A percentile compares a stretch with the other conserved stretches of the same genome.
Evolutionary conservation across 2,888 invertebrate species (phyloP).

Genomic region (Polyommatus icarus): DNA sequence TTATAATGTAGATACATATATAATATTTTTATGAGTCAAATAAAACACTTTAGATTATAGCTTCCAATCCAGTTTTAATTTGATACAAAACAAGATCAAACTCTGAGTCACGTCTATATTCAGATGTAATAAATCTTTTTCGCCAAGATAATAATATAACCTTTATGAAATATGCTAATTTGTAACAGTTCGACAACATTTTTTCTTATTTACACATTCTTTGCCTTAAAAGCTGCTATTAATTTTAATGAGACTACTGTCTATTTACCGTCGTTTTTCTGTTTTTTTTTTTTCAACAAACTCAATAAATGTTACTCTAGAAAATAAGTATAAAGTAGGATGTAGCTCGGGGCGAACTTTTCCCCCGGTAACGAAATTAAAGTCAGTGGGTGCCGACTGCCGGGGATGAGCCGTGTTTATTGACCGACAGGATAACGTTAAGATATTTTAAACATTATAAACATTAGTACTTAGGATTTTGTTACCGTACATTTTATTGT

Average conservation of each 20-base stretch:
- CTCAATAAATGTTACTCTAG: neutral
- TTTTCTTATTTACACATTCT: neutral
- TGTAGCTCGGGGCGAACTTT: neutral
- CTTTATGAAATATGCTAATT: neutral
- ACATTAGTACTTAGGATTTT: neutral
- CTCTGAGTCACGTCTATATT: neutral
- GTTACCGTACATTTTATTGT: too few relatives aligned
- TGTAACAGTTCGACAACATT: neutral
- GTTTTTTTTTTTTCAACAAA: neutral
- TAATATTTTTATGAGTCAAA: neutral
- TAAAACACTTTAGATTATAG: neutral
- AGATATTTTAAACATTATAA: neutral
- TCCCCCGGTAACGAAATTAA: slow-evolving; percentile 13
- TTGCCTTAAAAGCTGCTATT: neutral
- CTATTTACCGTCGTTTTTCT: neutral
- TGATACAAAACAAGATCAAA: neutral
- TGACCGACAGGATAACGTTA: neutral
- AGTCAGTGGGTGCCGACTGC: slow-evolving; percentile 1
- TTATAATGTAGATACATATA: neutral
- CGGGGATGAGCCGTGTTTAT: neutral
- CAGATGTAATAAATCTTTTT: neutral
- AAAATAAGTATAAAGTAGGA: neutral
- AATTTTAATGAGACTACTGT: neutral
- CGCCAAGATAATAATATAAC: neutral
- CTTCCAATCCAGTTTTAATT: neutral